phyloP scores from a whole-genome alignment of 1,140 invertebrate species.

The Habropoda laboriosa region DNA sequence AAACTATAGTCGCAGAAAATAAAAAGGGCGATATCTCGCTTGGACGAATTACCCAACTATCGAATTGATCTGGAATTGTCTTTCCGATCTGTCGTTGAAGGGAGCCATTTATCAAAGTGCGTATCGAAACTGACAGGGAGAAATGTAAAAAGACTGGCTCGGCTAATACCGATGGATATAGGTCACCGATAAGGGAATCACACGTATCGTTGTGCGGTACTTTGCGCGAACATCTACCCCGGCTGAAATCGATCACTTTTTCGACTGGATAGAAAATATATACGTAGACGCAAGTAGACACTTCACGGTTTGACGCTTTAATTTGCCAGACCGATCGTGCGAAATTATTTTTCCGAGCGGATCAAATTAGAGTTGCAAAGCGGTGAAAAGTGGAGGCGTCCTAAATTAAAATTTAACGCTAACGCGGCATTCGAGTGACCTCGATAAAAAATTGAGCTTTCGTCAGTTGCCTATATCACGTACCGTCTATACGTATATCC shows the following conservation, averaged over 20 bases:
- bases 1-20: too few relatives aligned
- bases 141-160: conserved; percentile 36
- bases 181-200: conserved; percentile 42
- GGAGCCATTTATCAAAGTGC: conserved; percentile 39
- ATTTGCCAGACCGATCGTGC: too few relatives aligned
- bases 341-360: neutral
- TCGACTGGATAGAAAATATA: neutral
- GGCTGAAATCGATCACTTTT: neutral
- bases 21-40: too few relatives aligned
- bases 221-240: neutral
- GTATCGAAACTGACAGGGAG: conserved; percentile 25
- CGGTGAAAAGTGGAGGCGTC: conserved; percentile 10
- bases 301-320: neutral
- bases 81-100: conserved; percentile 3
- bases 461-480: conserved; percentile 5
- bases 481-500: neutral
- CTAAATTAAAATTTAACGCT: conserved; percentile 42
- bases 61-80: too few relatives aligned
- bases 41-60: too few relatives aligned
- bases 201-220: too few relatives aligned
- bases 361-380: conserved; percentile 21
- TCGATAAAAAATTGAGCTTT: conserved; percentile 36
- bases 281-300: too few relatives aligned
- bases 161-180: conserved; percentile 40
- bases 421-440: conserved; percentile 29